A percentile compares a stretch with the other conserved stretches of the same genome.
phyloP scores from a whole-genome alignment of 1,140 invertebrate species.

The Aporrectodea caliginosa region DNA sequence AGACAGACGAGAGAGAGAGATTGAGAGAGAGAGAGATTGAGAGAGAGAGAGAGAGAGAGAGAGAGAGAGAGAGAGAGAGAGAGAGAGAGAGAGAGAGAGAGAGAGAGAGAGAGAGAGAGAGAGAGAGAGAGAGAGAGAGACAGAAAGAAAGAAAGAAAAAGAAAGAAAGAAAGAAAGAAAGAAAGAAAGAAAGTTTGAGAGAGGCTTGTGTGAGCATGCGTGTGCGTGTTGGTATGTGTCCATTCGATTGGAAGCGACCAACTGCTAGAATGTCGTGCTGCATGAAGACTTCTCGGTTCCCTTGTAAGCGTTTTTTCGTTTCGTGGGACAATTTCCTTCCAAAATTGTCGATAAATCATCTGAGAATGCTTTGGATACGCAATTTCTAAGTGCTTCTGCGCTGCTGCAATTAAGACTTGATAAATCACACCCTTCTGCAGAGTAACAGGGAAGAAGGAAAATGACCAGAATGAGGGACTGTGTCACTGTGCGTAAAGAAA shows the following conservation, averaged over 20 bases:
- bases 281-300: background rate
- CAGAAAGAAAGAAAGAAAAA: conserved; percentile 19
- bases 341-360: too few species aligned
- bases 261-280: background rate
- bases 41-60: background rate
- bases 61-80: background rate
- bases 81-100: background rate
- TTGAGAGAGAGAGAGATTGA: background rate
- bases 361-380: too few species aligned
- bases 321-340: background rate
- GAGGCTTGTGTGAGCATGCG: too few species aligned
- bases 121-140: conserved; percentile 31
- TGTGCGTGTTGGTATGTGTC: too few species aligned
- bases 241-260: background rate
- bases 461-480: too few species aligned
- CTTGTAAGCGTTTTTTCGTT: background rate
- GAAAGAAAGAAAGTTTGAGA: conserved; percentile 6
- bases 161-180: conserved; percentile 31
- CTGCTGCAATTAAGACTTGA: too few species aligned
- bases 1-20: background rate
- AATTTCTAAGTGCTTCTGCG: too few species aligned
- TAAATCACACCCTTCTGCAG: too few species aligned
- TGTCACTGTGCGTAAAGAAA: too few species aligned
- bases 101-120: conserved; percentile 23
- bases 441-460: too few species aligned